Evolutionary conservation across 1,140 invertebrate species (phyloP).

Genomic region (Parasteatoda tepidariorum): DNA sequence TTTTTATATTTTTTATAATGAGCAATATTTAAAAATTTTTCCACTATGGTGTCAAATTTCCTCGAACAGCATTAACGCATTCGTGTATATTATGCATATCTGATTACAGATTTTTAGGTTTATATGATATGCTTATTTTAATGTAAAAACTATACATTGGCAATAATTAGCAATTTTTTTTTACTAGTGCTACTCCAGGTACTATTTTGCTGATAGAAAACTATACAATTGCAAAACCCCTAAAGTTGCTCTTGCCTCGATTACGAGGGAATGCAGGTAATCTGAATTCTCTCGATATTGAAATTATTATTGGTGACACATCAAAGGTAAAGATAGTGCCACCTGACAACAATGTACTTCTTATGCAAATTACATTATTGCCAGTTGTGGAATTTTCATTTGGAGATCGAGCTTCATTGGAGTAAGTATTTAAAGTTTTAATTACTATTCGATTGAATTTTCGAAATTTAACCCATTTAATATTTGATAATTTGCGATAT

Average conservation of each 20-base stretch:
- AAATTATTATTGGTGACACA: slow-evolving; percentile 43
- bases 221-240: slow-evolving; percentile 34
- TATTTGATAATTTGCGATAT: no score
- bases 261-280: slow-evolving; percentile 40
- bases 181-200: slow-evolving; percentile 33
- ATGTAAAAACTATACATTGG: no score
- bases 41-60: no score
- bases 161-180: no score
- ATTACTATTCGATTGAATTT: no score
- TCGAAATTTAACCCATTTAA: no score
- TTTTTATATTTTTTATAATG: no score
- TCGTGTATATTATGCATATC: no score
- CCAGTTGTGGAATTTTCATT: slow-evolving; percentile 39
- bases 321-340: slow-evolving; percentile 25
- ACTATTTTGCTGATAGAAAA: slow-evolving; percentile 26
- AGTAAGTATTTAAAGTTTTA: slow-evolving; percentile 10
- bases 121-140: no score
- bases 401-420: slow-evolving; percentile 32
- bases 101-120: no score
- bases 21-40: no score
- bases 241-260: slow-evolving; percentile 15
- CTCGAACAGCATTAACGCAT: no score
- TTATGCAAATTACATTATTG: slow-evolving; percentile 30
- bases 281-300: slow-evolving; percentile 29
- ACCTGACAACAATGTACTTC: slow-evolving; percentile 23